Percentiles rank a stretch among this genome's conserved stretches.
Evolutionary conservation across 2,113 vertebrate genomes (phyloP).

Genomic region (Chaetodon auriga): DNA sequence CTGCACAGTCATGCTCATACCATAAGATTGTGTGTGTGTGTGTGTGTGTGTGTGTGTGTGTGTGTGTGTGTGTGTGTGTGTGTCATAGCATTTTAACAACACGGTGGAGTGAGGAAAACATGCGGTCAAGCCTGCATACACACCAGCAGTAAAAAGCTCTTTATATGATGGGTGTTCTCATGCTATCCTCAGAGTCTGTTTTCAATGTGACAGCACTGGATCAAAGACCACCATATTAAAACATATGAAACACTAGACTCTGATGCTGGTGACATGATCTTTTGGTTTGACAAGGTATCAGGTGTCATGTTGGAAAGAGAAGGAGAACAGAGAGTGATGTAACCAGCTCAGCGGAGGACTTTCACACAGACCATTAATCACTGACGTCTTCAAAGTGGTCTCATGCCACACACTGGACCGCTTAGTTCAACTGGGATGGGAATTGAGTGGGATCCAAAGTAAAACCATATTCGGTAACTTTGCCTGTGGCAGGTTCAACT

Average conservation of each 20-base stretch:
- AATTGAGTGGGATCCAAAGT: conserved; percentile 18
- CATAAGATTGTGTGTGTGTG: conserved; percentile 26
- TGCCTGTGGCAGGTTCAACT: not conserved
- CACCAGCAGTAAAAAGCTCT: conserved; percentile 29
- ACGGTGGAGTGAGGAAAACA: conserved; percentile 35
- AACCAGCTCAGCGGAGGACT: conserved; percentile 32
- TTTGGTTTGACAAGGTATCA: conserved; percentile 38
- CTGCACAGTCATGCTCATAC: conserved; percentile 12
- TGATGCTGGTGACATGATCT: conserved; percentile 40
- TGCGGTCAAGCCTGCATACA: conserved; percentile 32
- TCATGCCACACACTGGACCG: conserved; percentile 35
- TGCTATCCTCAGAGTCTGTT: conserved; percentile 57
- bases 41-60: conserved; percentile 23
- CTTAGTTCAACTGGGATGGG: conserved; percentile 21
- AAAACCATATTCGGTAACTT: conserved; percentile 23
- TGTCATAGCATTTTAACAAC: conserved; percentile 45
- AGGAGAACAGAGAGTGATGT: conserved; percentile 34
- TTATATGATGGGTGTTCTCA: conserved; percentile 54
- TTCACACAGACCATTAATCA: conserved; percentile 67
- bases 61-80: conserved; percentile 31
- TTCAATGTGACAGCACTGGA: conserved; percentile 57
- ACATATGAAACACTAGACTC: conserved; percentile 48
- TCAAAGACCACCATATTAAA: conserved; percentile 47
- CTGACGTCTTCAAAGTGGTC: conserved; percentile 41
- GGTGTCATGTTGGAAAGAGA: conserved; percentile 36